phyloP scores from a whole-genome alignment of 2,113 vertebrate genomes.

The Leptobrachium leishanense region DNA sequence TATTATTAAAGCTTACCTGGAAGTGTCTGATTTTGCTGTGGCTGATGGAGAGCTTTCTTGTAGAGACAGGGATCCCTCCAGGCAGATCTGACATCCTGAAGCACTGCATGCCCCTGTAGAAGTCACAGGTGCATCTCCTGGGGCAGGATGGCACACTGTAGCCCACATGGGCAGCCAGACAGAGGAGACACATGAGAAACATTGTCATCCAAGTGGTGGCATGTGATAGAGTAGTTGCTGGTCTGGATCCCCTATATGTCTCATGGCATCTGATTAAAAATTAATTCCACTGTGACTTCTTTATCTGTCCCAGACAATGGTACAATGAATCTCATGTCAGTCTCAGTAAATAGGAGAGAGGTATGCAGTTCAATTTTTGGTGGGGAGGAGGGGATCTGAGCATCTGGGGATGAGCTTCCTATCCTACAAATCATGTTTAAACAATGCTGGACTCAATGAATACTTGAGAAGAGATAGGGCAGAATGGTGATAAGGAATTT shows the following conservation, averaged over 20 bases:
- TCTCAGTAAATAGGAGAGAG: slow-evolving; percentile 59
- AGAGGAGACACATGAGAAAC: slow-evolving; percentile 58
- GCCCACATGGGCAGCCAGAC: slow-evolving; percentile 52
- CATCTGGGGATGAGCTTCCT: not conserved
- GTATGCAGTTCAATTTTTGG: not conserved
- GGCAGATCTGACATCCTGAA: slow-evolving; percentile 68
- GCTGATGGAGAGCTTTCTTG: slow-evolving; percentile 71
- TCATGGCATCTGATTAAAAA: slow-evolving; percentile 64
- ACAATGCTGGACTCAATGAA: not conserved
- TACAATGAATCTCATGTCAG: slow-evolving; percentile 65
- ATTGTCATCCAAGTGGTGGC: slow-evolving; percentile 56
- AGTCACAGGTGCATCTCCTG: slow-evolving; percentile 72
- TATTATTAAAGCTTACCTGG: slow-evolving; percentile 67
- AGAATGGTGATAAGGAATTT: not conserved
- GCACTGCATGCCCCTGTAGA: slow-evolving; percentile 67
- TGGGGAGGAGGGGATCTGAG: not conserved
- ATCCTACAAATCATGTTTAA: not conserved
- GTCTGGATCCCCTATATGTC: slow-evolving; percentile 60
- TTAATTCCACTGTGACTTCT: slow-evolving; percentile 65
- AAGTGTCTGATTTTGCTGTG: slow-evolving; percentile 77
- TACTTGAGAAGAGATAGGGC: not conserved
- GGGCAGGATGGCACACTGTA: slow-evolving; percentile 62
- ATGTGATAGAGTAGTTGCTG: slow-evolving; percentile 18
- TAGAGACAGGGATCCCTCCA: slow-evolving; percentile 60
- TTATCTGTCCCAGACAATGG: slow-evolving; percentile 62